Evolutionary conservation across 2,113 vertebrate genomes (phyloP), one percentile per base, ranked within the genome.

Genomic region (Bos javanicus): DNA sequence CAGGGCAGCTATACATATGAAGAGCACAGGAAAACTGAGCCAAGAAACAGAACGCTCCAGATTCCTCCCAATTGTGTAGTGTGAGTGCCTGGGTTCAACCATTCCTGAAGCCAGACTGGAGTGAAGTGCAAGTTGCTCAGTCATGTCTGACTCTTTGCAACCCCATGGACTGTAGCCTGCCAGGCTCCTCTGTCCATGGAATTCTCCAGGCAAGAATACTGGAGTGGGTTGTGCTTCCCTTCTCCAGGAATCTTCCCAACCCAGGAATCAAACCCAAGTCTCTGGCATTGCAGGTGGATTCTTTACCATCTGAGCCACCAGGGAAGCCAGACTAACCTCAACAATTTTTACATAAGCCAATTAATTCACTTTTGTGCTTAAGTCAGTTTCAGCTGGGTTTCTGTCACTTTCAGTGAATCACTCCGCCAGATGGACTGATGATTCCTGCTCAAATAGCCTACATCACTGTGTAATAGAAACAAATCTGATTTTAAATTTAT

Each of bases 401-500:
- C 76, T 33, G 76, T 94, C 84, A 56, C 21, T 94, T 92, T 50
- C n/a, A 87, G 28, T 48, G 23, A 59, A 81, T 30, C 15, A 21
- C 82, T 76, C 59, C 43, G 83, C 39, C 43, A 90, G 33, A 28
- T 54, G 11, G n/a, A 54, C 48, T n/a, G 9, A 36, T 64, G n/a
- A 19, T 60, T 90, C 33, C 90, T 5, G 2, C 56, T 92, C 76
- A 50, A 2, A 87, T 9, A 93, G 39, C 39, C 39, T 80, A 57
- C 16, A 23, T 46, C 16, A 0, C 43, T 46, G 64, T 36, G 19
- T 26, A 30, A 17, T 7, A 67, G 56, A 90, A 64, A 64, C 10
- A 82, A 81, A 46, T 52, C 52, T 54, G n/a, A 81, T 33, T 48
- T 67, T 59, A 62, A 90, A 78, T 26, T 56, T 57, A 78, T 13